Conservation (phyloP, 2,113 vertebrate species). For the Rhinogobius similis region DNA sequence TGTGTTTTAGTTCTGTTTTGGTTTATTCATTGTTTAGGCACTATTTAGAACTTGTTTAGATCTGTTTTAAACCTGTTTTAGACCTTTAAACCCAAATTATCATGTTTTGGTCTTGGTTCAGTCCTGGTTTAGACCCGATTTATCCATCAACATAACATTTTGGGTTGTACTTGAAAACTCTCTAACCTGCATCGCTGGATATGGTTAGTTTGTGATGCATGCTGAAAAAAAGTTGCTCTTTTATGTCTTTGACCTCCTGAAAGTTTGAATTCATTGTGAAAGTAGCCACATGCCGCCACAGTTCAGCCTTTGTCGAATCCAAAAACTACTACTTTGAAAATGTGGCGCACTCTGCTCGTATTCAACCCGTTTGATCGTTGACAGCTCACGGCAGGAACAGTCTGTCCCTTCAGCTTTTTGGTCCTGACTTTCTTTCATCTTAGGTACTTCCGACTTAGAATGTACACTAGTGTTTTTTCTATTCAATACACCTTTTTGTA, state of each 20-base stretch:
- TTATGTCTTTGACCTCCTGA: neutral
- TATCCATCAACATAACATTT: neutral
- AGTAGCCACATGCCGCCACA: slow-evolving; percentile 3
- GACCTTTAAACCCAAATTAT: neutral
- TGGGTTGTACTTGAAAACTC: neutral
- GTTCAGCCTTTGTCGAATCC: neutral
- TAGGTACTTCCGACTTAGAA: neutral
- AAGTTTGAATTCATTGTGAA: neutral
- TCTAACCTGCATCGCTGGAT: neutral
- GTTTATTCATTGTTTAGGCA: too few relatives aligned
- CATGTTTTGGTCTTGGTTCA: neutral
- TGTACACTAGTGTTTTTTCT: neutral
- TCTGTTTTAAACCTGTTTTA: neutral
- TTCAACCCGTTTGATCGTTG: slow-evolving; percentile 6
- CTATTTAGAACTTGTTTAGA: neutral
- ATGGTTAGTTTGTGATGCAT: too few relatives aligned
- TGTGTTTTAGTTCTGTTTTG: too few relatives aligned
- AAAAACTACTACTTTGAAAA: slow-evolving; percentile 11
- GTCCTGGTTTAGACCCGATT: neutral
- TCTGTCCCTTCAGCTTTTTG: slow-evolving; percentile 4
- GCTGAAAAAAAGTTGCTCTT: neutral
- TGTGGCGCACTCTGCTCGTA: slow-evolving; percentile 13
- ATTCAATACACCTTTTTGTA: neutral
- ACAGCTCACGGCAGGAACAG: slow-evolving; percentile 13
- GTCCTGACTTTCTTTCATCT: neutral